Evolutionary conservation across 53 echinoderm and acorn worm genomes (phyloP), one percentile per base, ranked within the genome.

Genomic region (Henricia sp.): DNA sequence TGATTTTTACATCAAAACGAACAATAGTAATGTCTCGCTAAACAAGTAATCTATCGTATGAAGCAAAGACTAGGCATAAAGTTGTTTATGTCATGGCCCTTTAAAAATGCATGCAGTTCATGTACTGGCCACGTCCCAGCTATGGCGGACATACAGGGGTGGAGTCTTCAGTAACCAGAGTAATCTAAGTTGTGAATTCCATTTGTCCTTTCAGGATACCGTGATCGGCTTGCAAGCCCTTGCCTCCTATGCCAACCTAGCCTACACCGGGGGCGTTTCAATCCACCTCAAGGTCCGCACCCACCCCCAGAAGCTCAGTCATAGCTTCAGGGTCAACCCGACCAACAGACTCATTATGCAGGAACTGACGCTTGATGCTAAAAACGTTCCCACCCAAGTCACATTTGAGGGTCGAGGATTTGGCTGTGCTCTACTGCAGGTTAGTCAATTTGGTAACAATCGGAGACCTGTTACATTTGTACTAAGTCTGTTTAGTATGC

Each of bases 361-460:
- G 65, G 86, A 88, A 41, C 65, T 78, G 76, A 82, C 67, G n/a
- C 69, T 99, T 25, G 48, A 80, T 33, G 63, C 80, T 64, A 50
- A 55, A 30, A 86, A 90, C 11, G 75, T 89, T 17, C 92, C 92
- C 9, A 90, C 90, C 3, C 67, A 86, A 6, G 37, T 99, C 13
- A 38, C 24, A 37, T 64, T 99, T 27, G 58, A 63, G 57, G 92
- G 84, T 37, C 52, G 74, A 26, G 99, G 99, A n/a, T 36, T 57
- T 24, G 99, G 99, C 11, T 94, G 99, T 89, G 91, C 90, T 32
- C 44, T 99, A 0, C 74, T 95, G 64, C 94, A 99, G 99, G 94
- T 97, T 40, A 10, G 74, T 73, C 1, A n/a, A n/a, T n/a, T n/a
- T n/a, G n/a, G n/a, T n/a, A n/a, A n/a, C n/a, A n/a, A n/a, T n/a